A percentile compares a stretch with the other conserved stretches of the same genome.
These are phyloP conservation scores for Ctenopoma multispine DNA, from an alignment of 2,797 vertebrate genomes.

Conservation along the genomic window DNA sequence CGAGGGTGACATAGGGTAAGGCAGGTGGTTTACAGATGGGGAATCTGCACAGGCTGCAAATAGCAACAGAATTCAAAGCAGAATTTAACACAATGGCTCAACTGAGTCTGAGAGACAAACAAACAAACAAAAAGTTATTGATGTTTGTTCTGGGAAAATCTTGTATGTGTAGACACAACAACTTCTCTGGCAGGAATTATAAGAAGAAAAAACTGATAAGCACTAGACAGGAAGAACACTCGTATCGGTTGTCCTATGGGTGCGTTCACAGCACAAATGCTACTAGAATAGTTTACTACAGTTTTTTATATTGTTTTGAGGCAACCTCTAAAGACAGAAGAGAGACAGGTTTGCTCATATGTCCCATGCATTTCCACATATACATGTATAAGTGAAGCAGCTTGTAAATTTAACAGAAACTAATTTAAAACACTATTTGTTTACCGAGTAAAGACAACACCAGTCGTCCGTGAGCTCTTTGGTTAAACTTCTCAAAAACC, in stretches of 20 bases:
- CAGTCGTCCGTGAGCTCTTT: background rate
- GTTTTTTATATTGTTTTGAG: background rate
- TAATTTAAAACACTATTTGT: background rate
- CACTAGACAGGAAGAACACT: constrained; percentile 8
- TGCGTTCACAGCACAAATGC: background rate
- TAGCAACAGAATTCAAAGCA: constrained; percentile 11
- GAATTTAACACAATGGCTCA: constrained; percentile 23
- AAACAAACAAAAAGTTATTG: constrained; percentile 53
- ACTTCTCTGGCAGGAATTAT: constrained; percentile 37
- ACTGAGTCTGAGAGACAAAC: constrained; percentile 33
- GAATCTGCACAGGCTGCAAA: constrained; percentile 43
- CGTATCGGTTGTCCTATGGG: background rate
- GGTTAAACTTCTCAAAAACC: constrained; percentile 11
- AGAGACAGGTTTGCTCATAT: background rate
- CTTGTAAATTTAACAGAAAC: constrained; percentile 13
- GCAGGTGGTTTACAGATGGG: constrained; percentile 73
- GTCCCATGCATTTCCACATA: constrained; percentile 4
- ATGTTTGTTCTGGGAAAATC: constrained; percentile 59
- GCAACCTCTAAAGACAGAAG: constrained; percentile 6
- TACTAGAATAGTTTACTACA: background rate
- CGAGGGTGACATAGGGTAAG: constrained; percentile 43
- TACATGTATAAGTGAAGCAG: constrained; percentile 1
- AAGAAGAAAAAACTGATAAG: constrained; percentile 46
- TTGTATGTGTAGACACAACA: constrained; percentile 51
- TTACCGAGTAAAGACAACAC: constrained; percentile 8